Evolutionary conservation across 37 sponge, comb jelly and placozoan species (phyloP), one percentile per base, ranked within the genome.

Genomic region (Amphimedon queenslandica): DNA sequence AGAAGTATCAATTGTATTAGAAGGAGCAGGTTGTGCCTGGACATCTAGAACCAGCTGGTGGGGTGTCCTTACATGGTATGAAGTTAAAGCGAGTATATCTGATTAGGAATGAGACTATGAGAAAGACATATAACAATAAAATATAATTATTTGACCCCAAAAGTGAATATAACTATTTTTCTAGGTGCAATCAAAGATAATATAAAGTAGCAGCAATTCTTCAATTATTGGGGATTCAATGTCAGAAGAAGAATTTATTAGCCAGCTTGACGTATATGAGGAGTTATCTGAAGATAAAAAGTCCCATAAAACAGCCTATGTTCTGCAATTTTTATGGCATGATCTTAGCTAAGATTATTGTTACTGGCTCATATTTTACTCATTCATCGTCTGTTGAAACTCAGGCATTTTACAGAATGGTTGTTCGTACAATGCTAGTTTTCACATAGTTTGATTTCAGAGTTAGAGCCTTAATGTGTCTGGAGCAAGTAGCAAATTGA

Each of bases 271-370:
- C 35, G 72, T 71, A 8, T 71, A 71, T 28, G 68, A 67, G 36
- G 37, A 37, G 10, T 28, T 43, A 13, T 11, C 4, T 18, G 18
- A 8, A 35, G 72, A 41, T 47, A 55, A 47, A 20, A 71, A 43
- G n/a, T 47, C 24, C 31, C 55, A 41, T 21, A 71, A 41, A 25
- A 71, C 51, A 40, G 20, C 74, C 2, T 73, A 73, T 73, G 58
- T 73, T 6, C 3, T 73, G 2, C 74, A 73, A 27, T 55, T 55
- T 73, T 32, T 73, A 6, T 73, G 74, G 74, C 4, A 58, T 2
- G 74, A 73, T 57, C 21, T 73, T 2, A 56, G 35, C 18, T 72
- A 57, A 56, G 73, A 56, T 25, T 72, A 56, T 72, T 72, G 58
- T 55, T 21, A 29, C 56, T 55, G 73, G 73, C 18, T 58, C 73